Percentiles rank a stretch among this genome's conserved stretches.
These are phyloP conservation scores for Mellilla xanthometata DNA, from an alignment of 2,888 invertebrate genomes.

Conservation along the genomic window DNA sequence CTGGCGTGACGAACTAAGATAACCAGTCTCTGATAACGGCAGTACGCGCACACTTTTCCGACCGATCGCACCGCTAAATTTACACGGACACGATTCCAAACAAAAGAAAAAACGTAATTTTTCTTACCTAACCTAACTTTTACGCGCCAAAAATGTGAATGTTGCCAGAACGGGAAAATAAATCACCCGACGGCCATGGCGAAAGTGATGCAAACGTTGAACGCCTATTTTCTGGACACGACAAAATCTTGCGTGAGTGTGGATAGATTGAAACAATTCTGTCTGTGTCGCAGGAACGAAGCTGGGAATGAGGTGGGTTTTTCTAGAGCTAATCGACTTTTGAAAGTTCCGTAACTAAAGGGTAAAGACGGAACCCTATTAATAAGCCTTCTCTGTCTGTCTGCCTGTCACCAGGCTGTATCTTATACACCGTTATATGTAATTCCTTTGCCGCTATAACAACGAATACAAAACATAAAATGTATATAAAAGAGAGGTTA, in stretches of 20 bases:
- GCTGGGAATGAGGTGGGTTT: constrained; percentile 59
- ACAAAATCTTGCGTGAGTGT: constrained; percentile 66
- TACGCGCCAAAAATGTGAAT: constrained; percentile 29
- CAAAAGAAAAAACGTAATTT: constrained; percentile 11
- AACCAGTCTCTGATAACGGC: constrained; percentile 72
- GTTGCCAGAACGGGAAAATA: constrained; percentile 38
- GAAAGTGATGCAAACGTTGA: constrained; percentile 63
- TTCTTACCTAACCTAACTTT: neutral
- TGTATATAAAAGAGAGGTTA: too few species aligned
- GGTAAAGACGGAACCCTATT: too few species aligned
- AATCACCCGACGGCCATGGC: constrained; percentile 48
- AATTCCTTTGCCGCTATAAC: too few species aligned
- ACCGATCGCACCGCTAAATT: constrained; percentile 53
- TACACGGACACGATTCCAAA: constrained; percentile 16
- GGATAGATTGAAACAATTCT: constrained; percentile 69
- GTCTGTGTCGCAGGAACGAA: constrained; percentile 66
- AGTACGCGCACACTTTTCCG: constrained; percentile 62
- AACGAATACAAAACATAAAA: too few species aligned
- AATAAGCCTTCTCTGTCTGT: too few species aligned
- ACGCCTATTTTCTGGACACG: constrained; percentile 66
- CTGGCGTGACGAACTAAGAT: constrained; percentile 78
- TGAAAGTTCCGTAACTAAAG: too few species aligned
- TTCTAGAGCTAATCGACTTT: neutral
- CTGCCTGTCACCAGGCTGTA: too few species aligned
- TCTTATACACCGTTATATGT: too few species aligned